Percentiles rank a stretch among this genome's conserved stretches.
phyloP scores from a whole-genome alignment of 2,113 vertebrate species.

The Loxodonta africana region DNA sequence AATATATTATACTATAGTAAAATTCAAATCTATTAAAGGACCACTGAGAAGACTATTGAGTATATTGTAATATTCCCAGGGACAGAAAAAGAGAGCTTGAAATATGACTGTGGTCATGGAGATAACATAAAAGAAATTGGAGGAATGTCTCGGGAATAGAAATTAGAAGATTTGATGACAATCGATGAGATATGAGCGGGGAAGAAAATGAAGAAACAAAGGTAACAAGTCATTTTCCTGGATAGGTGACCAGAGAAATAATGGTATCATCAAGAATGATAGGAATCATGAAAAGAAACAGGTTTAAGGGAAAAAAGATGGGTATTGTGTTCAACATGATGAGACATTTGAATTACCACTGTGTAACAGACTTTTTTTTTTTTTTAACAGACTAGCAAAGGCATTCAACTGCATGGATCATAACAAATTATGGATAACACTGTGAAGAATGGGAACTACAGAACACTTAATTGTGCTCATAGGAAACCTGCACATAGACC shows the following conservation, averaged over 20 bases:
- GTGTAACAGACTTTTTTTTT: neutral
- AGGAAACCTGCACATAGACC: no score
- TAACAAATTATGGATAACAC: no score
- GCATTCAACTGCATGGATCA: no score
- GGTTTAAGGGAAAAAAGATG: neutral
- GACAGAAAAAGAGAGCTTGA: neutral
- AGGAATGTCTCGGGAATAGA: neutral
- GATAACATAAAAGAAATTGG: neutral
- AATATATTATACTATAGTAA: neutral
- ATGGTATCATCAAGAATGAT: neutral
- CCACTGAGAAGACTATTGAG: neutral
- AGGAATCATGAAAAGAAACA: neutral
- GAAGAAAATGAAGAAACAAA: neutral
- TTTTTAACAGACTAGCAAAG: no score
- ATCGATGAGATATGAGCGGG: neutral
- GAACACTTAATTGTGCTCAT: no score
- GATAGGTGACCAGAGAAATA: neutral
- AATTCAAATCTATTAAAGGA: conserved; percentile 14
- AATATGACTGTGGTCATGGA: neutral
- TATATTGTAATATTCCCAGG: neutral
- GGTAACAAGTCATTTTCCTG: neutral
- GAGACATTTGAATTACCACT: neutral
- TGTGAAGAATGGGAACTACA: no score
- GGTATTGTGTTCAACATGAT: neutral
- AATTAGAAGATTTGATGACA: neutral